Base-by-base conservation (phyloP, 2,797 vertebrate species). In the Typhlichthys subterraneus region DNA sequence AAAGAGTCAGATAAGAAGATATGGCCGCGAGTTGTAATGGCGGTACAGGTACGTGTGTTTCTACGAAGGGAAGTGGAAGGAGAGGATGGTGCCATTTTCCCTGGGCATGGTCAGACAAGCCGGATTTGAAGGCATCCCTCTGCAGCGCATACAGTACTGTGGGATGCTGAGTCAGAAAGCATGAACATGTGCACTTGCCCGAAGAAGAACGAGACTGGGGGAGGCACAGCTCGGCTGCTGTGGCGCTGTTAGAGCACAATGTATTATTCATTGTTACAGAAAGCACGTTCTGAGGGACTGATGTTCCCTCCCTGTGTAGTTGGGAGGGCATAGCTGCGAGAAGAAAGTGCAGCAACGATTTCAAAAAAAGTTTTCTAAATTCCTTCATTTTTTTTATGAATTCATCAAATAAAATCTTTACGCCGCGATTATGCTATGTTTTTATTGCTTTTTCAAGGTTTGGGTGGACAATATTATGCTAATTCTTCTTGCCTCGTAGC, bases 1-100 rank as follows among this genome's bases (percentile, higher is more conserved):
- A 72, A 61, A 33, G 59, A 52, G 63, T 47, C 38, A 31, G 51
- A 69, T 68, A 65, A 72, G 65, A 69, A 69, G 74, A 76, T 72
- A 63, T 57, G 48, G 49, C 50, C 10, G 14, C 38, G 49, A 62
- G 42, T 57, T 49, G 57, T 65, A 61, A 61, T 49, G 58, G 56
- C 15, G 14, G 45, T 58, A 51, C 53, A 47, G 56, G 55, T 63
- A 10, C 3, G 23, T 23, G 3, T 23, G 23, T 74, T 49, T 64
- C 23, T 14, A 70, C 47, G 65, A 65, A 62, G 49, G 50, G 23
- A 6, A 45, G 31, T 47, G 45, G 68, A 45, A 29, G 33, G 38
- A 62, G 57, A 56, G 31, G 63, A 66, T 58, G 65, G 75, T 23
- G 74, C 47, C 12, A 46, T 66, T 67, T 31, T 42, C 10, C 9